A percentile compares a stretch with the other conserved stretches of the same genome.
phyloP scores from a whole-genome alignment of 2,113 vertebrate genomes.

The Oncorhynchus clarkii region DNA sequence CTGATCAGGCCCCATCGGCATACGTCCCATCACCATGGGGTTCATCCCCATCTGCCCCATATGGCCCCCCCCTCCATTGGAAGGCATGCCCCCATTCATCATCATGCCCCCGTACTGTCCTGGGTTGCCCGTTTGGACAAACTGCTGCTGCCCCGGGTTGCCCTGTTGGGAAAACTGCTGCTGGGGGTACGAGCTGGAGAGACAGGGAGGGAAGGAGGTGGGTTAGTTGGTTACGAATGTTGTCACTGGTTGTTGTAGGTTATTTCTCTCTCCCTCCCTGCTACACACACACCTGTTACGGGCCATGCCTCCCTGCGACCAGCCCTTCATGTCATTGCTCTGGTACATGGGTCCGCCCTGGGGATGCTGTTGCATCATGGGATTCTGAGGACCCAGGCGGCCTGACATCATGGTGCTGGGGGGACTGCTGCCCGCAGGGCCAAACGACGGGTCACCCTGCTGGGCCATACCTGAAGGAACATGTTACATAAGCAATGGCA shows the following conservation, averaged over 20 bases:
- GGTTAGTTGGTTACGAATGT: constrained; percentile 59
- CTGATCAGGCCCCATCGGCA: constrained; percentile 90
- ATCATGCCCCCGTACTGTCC: constrained; percentile 84
- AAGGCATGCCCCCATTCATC: constrained; percentile 82
- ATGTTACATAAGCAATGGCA: not conserved
- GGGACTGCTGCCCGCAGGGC: constrained; percentile 82
- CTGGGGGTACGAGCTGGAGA: constrained; percentile 86
- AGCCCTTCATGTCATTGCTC: constrained; percentile 91
- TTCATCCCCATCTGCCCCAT: constrained; percentile 84
- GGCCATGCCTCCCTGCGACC: constrained; percentile 85
- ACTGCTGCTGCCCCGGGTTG: constrained; percentile 82
- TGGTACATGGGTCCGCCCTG: constrained; percentile 88
- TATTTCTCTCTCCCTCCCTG: no score
- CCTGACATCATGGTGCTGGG: constrained; percentile 85
- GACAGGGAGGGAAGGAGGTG: constrained; percentile 45
- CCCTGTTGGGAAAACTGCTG: constrained; percentile 87
- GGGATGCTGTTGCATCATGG: constrained; percentile 91
- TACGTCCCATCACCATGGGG: constrained; percentile 80
- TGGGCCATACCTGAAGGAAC: constrained; percentile 82
- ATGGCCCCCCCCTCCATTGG: constrained; percentile 70
- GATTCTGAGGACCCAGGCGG: constrained; percentile 87
- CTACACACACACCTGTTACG: constrained; percentile 78
- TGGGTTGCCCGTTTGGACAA: constrained; percentile 82
- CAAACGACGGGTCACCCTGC: constrained; percentile 87
- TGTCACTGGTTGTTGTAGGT: no score